Percentiles rank a stretch among this genome's conserved stretches.
Evolutionary conservation across 2,113 vertebrate species (phyloP).

Genomic region (Lethenteron camtschaticum): DNA sequence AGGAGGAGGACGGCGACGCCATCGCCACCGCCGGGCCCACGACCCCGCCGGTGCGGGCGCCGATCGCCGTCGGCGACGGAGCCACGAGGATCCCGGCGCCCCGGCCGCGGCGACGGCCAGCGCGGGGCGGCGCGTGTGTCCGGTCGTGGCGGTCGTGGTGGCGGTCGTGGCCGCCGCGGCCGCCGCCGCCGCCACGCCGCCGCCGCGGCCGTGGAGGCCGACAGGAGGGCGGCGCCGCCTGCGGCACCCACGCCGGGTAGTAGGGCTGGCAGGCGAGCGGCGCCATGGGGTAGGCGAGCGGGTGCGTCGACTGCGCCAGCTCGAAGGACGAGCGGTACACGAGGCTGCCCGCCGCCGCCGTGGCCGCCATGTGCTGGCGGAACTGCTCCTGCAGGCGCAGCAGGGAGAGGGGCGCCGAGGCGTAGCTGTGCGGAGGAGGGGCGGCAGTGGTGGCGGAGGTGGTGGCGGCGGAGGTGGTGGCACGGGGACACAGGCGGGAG

Average conservation of each 20-base stretch:
- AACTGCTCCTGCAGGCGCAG: slow-evolving; percentile 98
- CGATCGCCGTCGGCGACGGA: not conserved
- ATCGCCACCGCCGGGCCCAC: not conserved
- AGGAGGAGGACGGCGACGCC: not conserved
- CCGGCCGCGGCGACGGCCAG: not conserved
- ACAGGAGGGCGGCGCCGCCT: slow-evolving; percentile 43
- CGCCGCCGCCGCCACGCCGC: not conserved
- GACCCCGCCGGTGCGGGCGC: no score
- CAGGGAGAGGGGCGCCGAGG: slow-evolving; percentile 85
- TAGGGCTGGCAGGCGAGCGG: slow-evolving; percentile 90
- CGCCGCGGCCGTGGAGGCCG: slow-evolving; percentile 22
- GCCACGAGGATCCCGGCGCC: not conserved
- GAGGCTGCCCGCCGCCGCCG: slow-evolving; percentile 86
- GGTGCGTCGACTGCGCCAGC: slow-evolving; percentile 69
- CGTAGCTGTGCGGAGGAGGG: slow-evolving; percentile 77
- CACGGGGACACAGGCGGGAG: slow-evolving; percentile 28
- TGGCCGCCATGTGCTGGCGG: slow-evolving; percentile 95
- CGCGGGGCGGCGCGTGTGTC: no score
- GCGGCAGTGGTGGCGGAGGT: slow-evolving; percentile 33
- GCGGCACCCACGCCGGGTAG: slow-evolving; percentile 53
- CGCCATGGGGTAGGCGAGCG: slow-evolving; percentile 55
- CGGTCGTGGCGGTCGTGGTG: slow-evolving; percentile 24
- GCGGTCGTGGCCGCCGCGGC: not conserved
- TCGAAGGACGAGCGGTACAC: slow-evolving; percentile 92
- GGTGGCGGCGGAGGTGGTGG: slow-evolving; percentile 27